Percentiles rank a stretch among this genome's conserved stretches.
Conservation (phyloP, 2,888 invertebrate species). For the Standfussiana lucernea region DNA sequence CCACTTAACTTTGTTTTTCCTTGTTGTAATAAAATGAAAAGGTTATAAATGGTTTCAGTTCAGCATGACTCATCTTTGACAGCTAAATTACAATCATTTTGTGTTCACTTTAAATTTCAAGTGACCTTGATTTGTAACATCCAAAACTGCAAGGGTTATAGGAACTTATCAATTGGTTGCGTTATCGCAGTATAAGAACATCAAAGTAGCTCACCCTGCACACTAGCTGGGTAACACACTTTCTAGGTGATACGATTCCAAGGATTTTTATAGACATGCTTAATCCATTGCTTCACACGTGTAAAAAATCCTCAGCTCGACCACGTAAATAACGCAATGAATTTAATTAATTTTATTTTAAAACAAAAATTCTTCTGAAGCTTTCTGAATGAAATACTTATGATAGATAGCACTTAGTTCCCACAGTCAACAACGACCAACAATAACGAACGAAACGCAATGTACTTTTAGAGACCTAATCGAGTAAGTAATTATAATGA, state of each 20-base stretch:
- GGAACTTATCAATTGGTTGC: no score
- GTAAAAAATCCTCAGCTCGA: neutral
- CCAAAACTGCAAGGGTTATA: neutral
- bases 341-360: neutral
- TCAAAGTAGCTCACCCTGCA: neutral
- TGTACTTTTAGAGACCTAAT: neutral
- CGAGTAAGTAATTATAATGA: slow-evolving; percentile 14
- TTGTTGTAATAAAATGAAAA: neutral
- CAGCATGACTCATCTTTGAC: neutral
- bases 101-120: neutral
- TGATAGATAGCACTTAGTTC: neutral
- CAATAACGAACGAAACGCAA: neutral
- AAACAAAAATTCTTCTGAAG: neutral
- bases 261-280: neutral
- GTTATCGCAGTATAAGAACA: neutral
- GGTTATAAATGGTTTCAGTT: neutral
- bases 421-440: neutral
- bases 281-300: neutral
- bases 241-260: neutral
- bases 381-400: neutral
- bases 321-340: neutral
- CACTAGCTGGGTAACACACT: neutral
- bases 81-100: neutral
- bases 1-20: neutral
- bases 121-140: neutral